Evolutionary conservation across 1,140 invertebrate genomes (phyloP), one percentile per base, ranked within the genome.

Genomic region (Pseudomyrmex gracilis): DNA sequence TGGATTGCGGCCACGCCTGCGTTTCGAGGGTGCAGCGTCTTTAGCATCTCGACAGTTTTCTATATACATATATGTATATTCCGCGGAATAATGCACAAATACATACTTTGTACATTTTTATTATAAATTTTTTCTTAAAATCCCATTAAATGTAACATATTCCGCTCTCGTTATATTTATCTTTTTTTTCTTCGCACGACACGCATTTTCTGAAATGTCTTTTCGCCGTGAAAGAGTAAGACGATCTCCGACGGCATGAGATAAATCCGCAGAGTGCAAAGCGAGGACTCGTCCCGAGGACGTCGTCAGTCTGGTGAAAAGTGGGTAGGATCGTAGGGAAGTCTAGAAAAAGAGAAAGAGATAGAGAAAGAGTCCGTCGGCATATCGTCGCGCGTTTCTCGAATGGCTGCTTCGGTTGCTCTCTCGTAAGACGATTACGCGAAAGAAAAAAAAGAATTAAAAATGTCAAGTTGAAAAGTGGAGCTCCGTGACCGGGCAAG

Each of bases 401-500:
- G 12, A 58, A 61, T 73, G 45, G 73, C 68, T 86, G 70, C 55
- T 24, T 45, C 61, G 67, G 20, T 66, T 71, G 64, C 61, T 63
- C 45, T 64, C 68, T 63, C 68, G 71, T 91, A 90, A 92, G 91
- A 87, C 89, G 91, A 91, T 92, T 92, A 92, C 57, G 73, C 78
- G 76, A 60, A 73, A 88, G 61, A 73, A 77, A 74, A 87, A 71
- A 86, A 83, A 84, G 84, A 88, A 88, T 87, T 88, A 86, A 90
- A 89, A 85, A 87, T 82, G 90, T 90, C 90, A 90, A 90, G 88
- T 89, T 84, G 87, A 90, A 90, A 91, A 91, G 90, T 90, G 74
- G 73, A 84, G 85, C 63, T 84, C 67, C 78, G 71, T 73, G 82
- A 60, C 80, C 57, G 66, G 58, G 61, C 47, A 73, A 83, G 55